phyloP scores from a whole-genome alignment of 1,140 invertebrate species.

The Lerema accius region DNA sequence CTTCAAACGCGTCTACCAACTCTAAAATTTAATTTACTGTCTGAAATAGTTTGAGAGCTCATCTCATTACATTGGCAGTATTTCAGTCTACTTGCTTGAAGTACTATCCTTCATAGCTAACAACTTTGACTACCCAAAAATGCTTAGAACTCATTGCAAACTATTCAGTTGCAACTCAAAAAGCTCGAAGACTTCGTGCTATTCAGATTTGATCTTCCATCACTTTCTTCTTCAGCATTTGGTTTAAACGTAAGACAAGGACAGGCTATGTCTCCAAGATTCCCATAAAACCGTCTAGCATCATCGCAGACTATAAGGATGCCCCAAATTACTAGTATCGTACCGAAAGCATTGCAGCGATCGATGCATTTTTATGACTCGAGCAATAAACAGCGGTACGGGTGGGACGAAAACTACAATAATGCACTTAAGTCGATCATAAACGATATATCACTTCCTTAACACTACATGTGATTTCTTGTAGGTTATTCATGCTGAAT shows the following conservation, averaged over 20 bases:
- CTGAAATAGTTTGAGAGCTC: conserved; percentile 11
- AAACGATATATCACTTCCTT: conserved; percentile 63
- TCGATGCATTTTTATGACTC: conserved; percentile 69
- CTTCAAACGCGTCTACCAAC: conserved; percentile 7
- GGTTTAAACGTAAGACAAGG: conserved; percentile 4
- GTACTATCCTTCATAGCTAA: not conserved
- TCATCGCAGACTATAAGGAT: conserved; percentile 43
- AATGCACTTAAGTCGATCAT: conserved; percentile 64
- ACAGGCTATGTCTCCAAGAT: conserved; percentile 40
- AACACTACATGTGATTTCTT: conserved; percentile 37
- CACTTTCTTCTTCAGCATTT: not conserved
- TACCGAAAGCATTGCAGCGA: conserved; percentile 49
- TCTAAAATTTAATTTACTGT: not conserved
- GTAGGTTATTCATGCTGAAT: too few relatives aligned
- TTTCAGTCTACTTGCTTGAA: conserved; percentile 2
- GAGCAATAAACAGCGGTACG: conserved; percentile 56
- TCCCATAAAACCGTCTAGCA: conserved; percentile 48
- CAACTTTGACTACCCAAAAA: conserved; percentile 15
- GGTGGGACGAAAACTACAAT: conserved; percentile 60
- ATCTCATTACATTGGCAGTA: conserved; percentile 3
- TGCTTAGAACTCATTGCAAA: conserved; percentile 9
- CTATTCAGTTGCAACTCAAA: conserved; percentile 5
- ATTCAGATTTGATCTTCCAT: conserved; percentile 13
- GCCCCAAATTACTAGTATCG: conserved; percentile 45
- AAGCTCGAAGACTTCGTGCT: conserved; percentile 12